phyloP scores from a whole-genome alignment of 23 tunicate genomes.

The Clavelina lepadiformis region DNA sequence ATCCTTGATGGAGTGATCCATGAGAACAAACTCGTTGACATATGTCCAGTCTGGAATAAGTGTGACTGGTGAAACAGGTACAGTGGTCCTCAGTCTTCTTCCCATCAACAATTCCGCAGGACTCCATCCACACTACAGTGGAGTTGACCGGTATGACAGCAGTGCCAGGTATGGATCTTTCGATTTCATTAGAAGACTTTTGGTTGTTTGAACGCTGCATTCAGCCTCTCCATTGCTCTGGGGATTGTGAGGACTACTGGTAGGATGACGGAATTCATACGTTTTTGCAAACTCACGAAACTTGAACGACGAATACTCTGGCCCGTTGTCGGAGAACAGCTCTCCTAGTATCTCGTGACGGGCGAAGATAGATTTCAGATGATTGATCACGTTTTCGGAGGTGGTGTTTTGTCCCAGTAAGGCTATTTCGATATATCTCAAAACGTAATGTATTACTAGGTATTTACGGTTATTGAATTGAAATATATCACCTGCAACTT shows the following conservation, averaged over 20 bases:
- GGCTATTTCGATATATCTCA: conserved; percentile 18
- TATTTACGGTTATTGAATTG: conserved; percentile 5
- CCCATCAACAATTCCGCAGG: conserved; percentile 24
- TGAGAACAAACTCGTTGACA: no score
- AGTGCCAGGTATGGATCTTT: conserved; percentile 26
- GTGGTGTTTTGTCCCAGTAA: conserved; percentile 1
- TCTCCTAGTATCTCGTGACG: conserved; percentile 5
- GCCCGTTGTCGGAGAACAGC: conserved; percentile 16
- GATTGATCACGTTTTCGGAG: conserved; percentile 7
- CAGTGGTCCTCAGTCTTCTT: background rate
- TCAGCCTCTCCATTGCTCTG: conserved; percentile 41
- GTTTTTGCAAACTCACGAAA: conserved; percentile 1
- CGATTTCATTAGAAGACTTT: conserved; percentile 28
- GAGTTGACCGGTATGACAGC: conserved; percentile 14
- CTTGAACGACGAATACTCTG: conserved; percentile 2
- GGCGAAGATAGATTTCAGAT: conserved; percentile 17
- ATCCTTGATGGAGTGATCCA: no score
- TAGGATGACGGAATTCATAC: background rate
- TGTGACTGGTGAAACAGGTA: background rate
- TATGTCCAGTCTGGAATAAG: conserved; percentile 12
- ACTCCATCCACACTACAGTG: conserved; percentile 6
- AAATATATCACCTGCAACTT: conserved; percentile 15
- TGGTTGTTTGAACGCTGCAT: conserved; percentile 32
- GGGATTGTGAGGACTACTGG: conserved; percentile 27
- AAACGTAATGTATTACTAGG: conserved; percentile 22